Evolutionary conservation across 2,797 vertebrate species (phyloP).

Genomic region (Clarias laeviceps): DNA sequence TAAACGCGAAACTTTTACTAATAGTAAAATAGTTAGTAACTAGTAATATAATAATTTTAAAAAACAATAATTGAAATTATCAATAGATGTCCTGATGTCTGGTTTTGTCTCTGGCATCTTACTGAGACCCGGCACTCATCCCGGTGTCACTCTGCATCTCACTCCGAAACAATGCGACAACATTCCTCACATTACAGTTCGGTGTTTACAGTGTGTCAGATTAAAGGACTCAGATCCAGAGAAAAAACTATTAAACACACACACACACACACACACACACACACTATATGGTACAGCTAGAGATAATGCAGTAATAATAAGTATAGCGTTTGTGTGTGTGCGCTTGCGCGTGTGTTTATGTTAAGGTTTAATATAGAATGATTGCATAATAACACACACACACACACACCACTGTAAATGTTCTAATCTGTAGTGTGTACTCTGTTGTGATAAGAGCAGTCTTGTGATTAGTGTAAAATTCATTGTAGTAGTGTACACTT

Average conservation of each 20-base stretch:
- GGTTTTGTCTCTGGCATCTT: neutral
- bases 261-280: slow-evolving; percentile 7
- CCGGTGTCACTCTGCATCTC: neutral
- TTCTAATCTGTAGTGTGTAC: neutral
- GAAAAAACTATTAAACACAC: neutral
- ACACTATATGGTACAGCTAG: neutral
- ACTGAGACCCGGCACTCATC: neutral
- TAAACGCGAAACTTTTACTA: neutral
- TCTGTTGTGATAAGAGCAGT: too few species aligned
- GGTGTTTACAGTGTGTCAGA: neutral
- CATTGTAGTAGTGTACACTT: neutral
- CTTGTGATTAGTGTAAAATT: neutral
- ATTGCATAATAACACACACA: neutral
- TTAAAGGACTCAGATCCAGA: neutral
- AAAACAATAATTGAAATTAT: neutral
- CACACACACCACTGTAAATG: neutral
- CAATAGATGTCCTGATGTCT: neutral
- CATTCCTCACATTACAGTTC: neutral
- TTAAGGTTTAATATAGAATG: neutral
- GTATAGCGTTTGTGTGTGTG: neutral
- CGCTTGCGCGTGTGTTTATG: neutral
- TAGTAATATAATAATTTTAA: too few species aligned
- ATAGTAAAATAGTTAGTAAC: neutral
- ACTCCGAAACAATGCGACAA: neutral
- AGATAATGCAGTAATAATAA: neutral